phyloP scores from a whole-genome alignment of 2,888 invertebrate species.

The Drosophila monieri region DNA sequence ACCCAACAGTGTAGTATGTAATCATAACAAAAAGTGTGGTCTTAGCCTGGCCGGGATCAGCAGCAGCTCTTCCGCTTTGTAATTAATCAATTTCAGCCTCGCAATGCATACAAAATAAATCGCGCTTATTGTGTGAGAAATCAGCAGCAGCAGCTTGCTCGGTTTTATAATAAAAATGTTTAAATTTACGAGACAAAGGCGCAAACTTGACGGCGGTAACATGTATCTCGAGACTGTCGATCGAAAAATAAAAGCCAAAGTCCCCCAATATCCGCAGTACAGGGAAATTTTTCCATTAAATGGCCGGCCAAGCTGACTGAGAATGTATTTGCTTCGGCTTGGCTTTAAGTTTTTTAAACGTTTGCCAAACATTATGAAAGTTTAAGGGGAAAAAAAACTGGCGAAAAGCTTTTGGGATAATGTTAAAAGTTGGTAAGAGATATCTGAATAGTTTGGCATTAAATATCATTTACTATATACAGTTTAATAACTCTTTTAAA shows the following conservation, averaged over 20 bases:
- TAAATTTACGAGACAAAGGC: constrained; percentile 74
- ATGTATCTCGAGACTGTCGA: constrained; percentile 50
- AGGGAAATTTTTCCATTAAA: constrained; percentile 28
- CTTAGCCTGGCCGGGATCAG: constrained; percentile 15
- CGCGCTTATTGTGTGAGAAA: constrained; percentile 66
- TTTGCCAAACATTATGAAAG: constrained; percentile 62
- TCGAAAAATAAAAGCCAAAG: constrained; percentile 19
- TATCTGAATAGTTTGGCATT: background rate
- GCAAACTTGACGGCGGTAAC: constrained; percentile 68
- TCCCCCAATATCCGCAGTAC: constrained; percentile 15
- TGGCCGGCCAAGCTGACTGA: constrained; percentile 19
- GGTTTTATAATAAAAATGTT: constrained; percentile 71
- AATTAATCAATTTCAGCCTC: constrained; percentile 72
- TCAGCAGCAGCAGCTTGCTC: constrained; percentile 26
- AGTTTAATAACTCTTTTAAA: no score
- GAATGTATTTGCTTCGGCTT: constrained; percentile 38
- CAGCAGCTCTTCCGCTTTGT: constrained; percentile 64
- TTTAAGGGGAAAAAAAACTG: constrained; percentile 11
- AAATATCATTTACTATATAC: no score
- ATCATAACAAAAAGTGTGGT: constrained; percentile 30
- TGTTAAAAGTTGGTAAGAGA: background rate
- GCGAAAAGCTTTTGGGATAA: constrained; percentile 45
- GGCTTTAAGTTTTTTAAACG: constrained; percentile 63
- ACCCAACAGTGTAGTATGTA: constrained; percentile 6
- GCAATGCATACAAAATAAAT: constrained; percentile 71